Conservation (phyloP, 2,797 vertebrate species). For the Cebuella pygmaea region DNA sequence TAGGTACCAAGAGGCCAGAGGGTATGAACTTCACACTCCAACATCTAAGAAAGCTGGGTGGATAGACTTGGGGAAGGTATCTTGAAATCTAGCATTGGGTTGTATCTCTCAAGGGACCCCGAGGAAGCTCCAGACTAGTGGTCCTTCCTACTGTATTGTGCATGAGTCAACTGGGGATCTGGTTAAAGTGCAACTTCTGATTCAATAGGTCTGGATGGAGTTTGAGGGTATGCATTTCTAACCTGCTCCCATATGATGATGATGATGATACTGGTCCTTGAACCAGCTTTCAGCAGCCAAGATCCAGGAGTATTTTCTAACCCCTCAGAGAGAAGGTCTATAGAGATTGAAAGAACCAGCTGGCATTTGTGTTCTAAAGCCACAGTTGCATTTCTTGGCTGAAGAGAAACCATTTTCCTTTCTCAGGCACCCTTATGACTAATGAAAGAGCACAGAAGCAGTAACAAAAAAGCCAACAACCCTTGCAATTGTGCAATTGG, state of each 20-base stretch:
- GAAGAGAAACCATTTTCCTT: background rate
- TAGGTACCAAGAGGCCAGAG: background rate
- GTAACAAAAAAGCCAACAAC: background rate
- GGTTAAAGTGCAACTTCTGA: slow-evolving; percentile 10
- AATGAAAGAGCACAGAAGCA: background rate
- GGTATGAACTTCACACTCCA: background rate
- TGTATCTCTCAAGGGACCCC: background rate
- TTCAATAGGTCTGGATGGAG: background rate
- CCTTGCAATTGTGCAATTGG: background rate
- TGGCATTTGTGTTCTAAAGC: background rate
- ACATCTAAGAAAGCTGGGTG: background rate
- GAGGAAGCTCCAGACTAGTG: background rate
- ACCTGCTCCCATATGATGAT: background rate
- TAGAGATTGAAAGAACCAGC: background rate
- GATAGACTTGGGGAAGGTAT: background rate
- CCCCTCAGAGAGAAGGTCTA: background rate
- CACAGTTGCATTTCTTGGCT: slow-evolving; percentile 22
- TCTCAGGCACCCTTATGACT: background rate
- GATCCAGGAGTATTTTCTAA: background rate
- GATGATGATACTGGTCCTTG: background rate
- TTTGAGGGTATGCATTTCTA: background rate
- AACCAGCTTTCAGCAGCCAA: background rate
- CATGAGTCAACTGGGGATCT: background rate
- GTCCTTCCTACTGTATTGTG: background rate
- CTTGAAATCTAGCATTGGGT: background rate